These are phyloP conservation scores for Drosophila baimaii DNA, from an alignment of 1,140 invertebrate species.

Conservation along the genomic window DNA sequence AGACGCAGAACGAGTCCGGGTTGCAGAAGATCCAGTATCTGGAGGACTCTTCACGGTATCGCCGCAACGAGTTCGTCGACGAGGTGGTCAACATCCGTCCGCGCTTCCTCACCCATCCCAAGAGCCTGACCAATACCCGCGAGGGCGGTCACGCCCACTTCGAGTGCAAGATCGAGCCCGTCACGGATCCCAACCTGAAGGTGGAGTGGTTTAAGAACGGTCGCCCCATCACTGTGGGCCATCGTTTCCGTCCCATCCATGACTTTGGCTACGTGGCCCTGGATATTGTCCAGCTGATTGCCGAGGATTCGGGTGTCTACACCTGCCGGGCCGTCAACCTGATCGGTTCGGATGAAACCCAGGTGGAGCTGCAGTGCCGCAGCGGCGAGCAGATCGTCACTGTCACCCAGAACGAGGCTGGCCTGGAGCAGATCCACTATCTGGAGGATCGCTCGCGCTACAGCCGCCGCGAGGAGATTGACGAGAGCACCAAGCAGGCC, in stretches of 20 bases:
- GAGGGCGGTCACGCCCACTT: slow-evolving; percentile 98
- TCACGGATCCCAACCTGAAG: slow-evolving; percentile 96
- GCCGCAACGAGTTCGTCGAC: slow-evolving; percentile 92
- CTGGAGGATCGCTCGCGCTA: slow-evolving; percentile 93
- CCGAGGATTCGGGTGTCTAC: slow-evolving; percentile 97
- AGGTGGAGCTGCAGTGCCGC: slow-evolving; percentile 89
- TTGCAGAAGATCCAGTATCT: slow-evolving; percentile 95
- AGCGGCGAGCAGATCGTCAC: slow-evolving; percentile 92
- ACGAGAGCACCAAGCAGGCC: slow-evolving; percentile 94
- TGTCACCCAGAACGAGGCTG: slow-evolving; percentile 92
- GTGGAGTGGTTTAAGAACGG: slow-evolving; percentile 98
- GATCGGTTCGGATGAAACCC: slow-evolving; percentile 93
- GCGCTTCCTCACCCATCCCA: slow-evolving; percentile 93
- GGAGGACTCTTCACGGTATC: slow-evolving; percentile 94
- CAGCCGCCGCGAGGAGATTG: slow-evolving; percentile 89
- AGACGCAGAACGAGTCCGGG: slow-evolving; percentile 94
- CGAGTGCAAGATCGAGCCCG: slow-evolving; percentile 98
- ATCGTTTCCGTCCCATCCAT: slow-evolving; percentile 96
- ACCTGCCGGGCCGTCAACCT: slow-evolving; percentile 95
- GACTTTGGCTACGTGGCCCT: slow-evolving; percentile 98
- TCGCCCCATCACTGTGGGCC: slow-evolving; percentile 93
- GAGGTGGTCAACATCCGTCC: slow-evolving; percentile 93
- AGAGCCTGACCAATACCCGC: slow-evolving; percentile 92
- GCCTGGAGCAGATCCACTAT: slow-evolving; percentile 93
- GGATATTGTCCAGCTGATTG: slow-evolving; percentile 95